Base-by-base conservation (phyloP, 2,888 invertebrate genomes). In the Macrophya annulata region DNA sequence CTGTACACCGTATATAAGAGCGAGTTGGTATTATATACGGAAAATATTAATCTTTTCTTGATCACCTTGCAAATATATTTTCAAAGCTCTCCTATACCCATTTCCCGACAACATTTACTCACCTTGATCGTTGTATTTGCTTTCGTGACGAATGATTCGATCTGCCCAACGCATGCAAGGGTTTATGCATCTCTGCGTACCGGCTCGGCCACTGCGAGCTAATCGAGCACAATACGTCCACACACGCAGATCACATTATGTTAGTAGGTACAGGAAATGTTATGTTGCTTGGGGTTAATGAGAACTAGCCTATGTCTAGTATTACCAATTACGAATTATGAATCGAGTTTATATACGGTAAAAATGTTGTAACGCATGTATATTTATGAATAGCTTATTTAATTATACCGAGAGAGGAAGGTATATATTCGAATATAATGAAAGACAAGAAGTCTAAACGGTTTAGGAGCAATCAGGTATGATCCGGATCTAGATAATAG, bases 91-190 rank as follows among this genome's bases (percentile, higher is more conserved):
- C 45, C 40, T 40, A 37, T 31, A 74, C 43, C 43, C 68, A 74
- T 74, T 74, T 31, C 8, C 45, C 4, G 55, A 77, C 59, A 59
- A 48, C 25, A 8, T 81, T 83, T 8, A 83, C 83, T 88, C 92
- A 93, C 93, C 93, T 92, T 92, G 92, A 88, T 89, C 91, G 84
- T 90, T 89, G 90, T 89, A 90, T 86, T 92, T 92, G 90, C 91
- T 92, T 87, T 92, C 92, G 85, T 89, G 90, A 65, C 92, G 90
- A 87, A 92, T 92, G 87, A 92, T 92, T 89, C 91, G 90, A 86
- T 92, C 92, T 83, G 92, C 92, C 93, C 93, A 93, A 87, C 92
- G 92, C 92, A 92, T 92, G 88, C 93, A 92, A 84, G 92, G 91
- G 88, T 92, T 92, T 82, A 89, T 90, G 88, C 90, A 90, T 88